Percentiles rank a stretch among this genome's conserved stretches.
Conservation (phyloP, 2,797 vertebrate species). For the Channallabes apus region DNA sequence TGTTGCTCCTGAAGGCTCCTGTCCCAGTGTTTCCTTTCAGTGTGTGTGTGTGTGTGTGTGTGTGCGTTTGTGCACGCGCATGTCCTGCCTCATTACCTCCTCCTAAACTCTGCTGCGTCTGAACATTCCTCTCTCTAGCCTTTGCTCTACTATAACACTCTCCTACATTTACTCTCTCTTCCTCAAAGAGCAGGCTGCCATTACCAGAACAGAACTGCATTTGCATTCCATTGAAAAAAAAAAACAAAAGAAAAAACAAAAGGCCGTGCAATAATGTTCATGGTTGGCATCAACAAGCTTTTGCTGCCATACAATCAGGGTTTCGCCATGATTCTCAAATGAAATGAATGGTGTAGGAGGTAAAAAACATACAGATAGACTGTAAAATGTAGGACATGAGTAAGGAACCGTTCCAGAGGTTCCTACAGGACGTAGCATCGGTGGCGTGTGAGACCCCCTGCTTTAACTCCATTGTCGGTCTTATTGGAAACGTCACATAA, state of each 20-base stretch:
- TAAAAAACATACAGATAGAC: neutral
- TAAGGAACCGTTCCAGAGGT: neutral
- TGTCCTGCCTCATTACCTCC: constrained; percentile 70
- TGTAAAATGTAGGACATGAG: neutral
- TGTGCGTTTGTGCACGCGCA: constrained; percentile 55
- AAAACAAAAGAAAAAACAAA: constrained; percentile 45
- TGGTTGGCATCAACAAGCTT: constrained; percentile 55
- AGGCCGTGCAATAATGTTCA: constrained; percentile 49
- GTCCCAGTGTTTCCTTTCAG: constrained; percentile 32
- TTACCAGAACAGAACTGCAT: constrained; percentile 47
- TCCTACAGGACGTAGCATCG: neutral
- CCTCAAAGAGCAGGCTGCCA: constrained; percentile 45
- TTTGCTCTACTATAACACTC: constrained; percentile 60
- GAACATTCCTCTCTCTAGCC: constrained; percentile 56
- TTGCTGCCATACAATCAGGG: constrained; percentile 54
- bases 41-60: constrained; percentile 40
- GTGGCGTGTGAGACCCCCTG: neutral
- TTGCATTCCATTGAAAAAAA: constrained; percentile 30
- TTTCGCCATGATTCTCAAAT: constrained; percentile 25
- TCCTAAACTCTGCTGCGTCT: constrained; percentile 63
- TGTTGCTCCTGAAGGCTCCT: constrained; percentile 39
- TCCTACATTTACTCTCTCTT: constrained; percentile 53
- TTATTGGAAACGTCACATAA: constrained; percentile 61
- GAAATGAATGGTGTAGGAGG: constrained; percentile 31
- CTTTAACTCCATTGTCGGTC: constrained; percentile 25